Evolutionary conservation across 2,797 vertebrate species (phyloP).

Genomic region (Rhinophrynus dorsalis): DNA sequence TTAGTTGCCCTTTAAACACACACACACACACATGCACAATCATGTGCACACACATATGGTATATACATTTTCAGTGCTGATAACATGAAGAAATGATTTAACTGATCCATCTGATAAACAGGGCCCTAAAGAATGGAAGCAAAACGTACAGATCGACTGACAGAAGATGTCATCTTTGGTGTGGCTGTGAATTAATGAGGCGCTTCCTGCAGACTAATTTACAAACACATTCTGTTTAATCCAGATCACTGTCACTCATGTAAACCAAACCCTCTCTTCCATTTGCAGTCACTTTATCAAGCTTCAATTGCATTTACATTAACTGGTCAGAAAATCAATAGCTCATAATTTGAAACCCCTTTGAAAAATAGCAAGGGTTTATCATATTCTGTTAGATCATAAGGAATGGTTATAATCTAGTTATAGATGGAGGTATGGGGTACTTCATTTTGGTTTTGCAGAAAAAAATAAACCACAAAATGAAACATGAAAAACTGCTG

Average conservation of each 20-base stretch:
- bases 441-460: constrained; percentile 4
- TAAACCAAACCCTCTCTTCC: constrained; percentile 29
- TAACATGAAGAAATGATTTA: too few relatives aligned
- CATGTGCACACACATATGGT: too few relatives aligned
- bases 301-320: constrained; percentile 44
- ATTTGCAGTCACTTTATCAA: constrained; percentile 40
- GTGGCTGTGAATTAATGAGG: constrained; percentile 14
- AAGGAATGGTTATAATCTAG: neutral
- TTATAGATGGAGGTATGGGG: neutral
- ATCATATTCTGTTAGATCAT: neutral
- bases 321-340: constrained; percentile 30
- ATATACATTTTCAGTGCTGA: too few relatives aligned
- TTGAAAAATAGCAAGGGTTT: constrained; percentile 16
- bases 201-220: constrained; percentile 19
- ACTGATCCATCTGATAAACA: neutral
- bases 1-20: too few relatives aligned
- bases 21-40: too few relatives aligned
- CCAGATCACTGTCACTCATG: constrained; percentile 35
- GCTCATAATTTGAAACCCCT: constrained; percentile 1
- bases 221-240: constrained; percentile 39
- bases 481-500: too few relatives aligned
- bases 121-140: neutral
- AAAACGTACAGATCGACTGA: neutral
- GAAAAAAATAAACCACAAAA: too few relatives aligned
- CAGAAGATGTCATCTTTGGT: constrained; percentile 3